phyloP scores from a whole-genome alignment of 1,140 invertebrate genomes.

The Mercenaria mercenaria region DNA sequence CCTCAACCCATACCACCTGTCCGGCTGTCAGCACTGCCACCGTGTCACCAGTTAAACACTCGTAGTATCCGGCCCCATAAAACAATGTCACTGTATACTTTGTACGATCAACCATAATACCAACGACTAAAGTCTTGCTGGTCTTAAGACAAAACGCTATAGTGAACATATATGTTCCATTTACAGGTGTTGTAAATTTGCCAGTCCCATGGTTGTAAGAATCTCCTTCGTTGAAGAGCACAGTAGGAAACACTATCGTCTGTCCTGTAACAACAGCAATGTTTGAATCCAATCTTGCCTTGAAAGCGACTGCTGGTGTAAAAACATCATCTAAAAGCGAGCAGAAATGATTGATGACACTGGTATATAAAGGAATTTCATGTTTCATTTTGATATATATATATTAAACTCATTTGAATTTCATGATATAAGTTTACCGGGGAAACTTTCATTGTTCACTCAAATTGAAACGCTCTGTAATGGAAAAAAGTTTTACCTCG shows the following conservation, averaged over 20 bases:
- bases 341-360: not conserved
- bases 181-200: not conserved
- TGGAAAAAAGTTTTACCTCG: too few species aligned
- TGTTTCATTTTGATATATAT: not conserved
- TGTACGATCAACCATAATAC: not conserved
- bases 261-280: not conserved
- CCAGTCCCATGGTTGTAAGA: not conserved
- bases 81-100: not conserved
- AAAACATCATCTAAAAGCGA: not conserved
- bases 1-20: not conserved
- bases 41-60: not conserved
- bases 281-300: not conserved
- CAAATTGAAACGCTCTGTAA: too few species aligned
- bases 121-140: not conserved
- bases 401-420: not conserved
- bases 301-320: not conserved
- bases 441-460: too few species aligned
- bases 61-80: not conserved
- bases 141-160: not conserved
- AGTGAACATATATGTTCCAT: not conserved
- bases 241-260: not conserved
- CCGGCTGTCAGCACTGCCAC: not conserved
- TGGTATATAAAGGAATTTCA: not conserved
- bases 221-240: not conserved
- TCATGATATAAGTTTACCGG: too few species aligned